phyloP scores from a whole-genome alignment of 2,113 vertebrate species.

The Genyomyrus donnyi region DNA sequence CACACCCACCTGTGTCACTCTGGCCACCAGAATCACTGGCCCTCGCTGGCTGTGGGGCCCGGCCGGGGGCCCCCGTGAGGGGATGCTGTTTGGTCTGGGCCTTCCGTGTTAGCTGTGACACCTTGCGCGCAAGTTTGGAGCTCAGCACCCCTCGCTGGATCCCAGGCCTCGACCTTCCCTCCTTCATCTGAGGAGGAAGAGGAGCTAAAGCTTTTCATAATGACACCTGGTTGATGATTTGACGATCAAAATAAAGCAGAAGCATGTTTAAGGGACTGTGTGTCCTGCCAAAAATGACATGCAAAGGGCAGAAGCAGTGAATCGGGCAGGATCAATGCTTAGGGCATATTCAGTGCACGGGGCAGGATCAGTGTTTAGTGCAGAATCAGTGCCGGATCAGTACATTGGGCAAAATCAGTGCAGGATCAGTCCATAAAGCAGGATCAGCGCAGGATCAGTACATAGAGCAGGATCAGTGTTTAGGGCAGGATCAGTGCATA shows the following conservation, averaged over 20 bases:
- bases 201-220: not conserved
- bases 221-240: not conserved
- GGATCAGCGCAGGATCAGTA: not conserved
- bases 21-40: conserved; percentile 54
- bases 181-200: conserved; percentile 60
- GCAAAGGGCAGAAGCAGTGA: not conserved
- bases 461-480: not conserved
- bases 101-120: conserved; percentile 76
- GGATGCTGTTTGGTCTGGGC: conserved; percentile 66
- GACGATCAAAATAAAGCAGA: not conserved
- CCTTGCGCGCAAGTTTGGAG: conserved; percentile 57
- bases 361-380: not conserved
- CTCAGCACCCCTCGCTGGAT: conserved; percentile 53
- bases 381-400: not conserved
- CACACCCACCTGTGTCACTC: conserved; percentile 58
- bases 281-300: not conserved
- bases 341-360: not conserved
- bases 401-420: not conserved
- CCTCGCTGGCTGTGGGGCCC: conserved; percentile 58
- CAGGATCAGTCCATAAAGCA: not conserved
- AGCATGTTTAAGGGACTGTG: not conserved
- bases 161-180: conserved; percentile 62
- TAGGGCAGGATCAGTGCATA: not conserved
- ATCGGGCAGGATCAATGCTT: not conserved
- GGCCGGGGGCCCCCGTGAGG: conserved; percentile 50